These are phyloP conservation scores for Apocheima hispidaria DNA, from an alignment of 2,888 invertebrate species.

Conservation along the genomic window DNA sequence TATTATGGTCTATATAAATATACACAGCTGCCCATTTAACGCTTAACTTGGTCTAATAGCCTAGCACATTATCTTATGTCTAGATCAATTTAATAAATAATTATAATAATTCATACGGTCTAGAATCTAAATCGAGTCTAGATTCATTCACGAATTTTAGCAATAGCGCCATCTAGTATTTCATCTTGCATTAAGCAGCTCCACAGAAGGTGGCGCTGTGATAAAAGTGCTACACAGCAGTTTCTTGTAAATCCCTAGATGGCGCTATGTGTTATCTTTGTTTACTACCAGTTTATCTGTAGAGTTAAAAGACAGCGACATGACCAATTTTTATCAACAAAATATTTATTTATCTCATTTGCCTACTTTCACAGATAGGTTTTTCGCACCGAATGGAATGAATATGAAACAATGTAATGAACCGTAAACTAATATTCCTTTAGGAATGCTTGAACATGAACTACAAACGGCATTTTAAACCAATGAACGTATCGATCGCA, in stretches of 20 bases:
- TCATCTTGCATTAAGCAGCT: background rate
- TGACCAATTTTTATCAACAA: background rate
- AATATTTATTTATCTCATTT: background rate
- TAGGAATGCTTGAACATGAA: too few species aligned
- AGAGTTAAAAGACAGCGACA: background rate
- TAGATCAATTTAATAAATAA: too few species aligned
- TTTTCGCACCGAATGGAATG: too few species aligned
- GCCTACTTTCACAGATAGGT: constrained; percentile 4
- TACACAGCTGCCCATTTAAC: too few species aligned
- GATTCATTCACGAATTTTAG: background rate
- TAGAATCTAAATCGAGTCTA: too few species aligned
- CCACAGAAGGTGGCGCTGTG: constrained; percentile 2
- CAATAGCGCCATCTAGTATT: constrained; percentile 1
- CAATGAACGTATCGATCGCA: constrained; percentile 46
- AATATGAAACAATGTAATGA: too few species aligned
- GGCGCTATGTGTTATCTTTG: constrained; percentile 13
- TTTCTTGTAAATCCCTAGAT: constrained; percentile 5
- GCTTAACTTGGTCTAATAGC: too few species aligned
- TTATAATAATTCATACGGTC: too few species aligned
- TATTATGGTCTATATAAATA: too few species aligned
- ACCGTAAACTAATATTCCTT: too few species aligned
- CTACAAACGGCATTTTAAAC: too few species aligned
- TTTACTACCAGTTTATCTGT: background rate
- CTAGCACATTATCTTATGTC: too few species aligned
- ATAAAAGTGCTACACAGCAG: background rate